A percentile compares a stretch with the other conserved stretches of the same genome.
phyloP scores from a whole-genome alignment of 2,888 invertebrate genomes.

The Tachina lurida region DNA sequence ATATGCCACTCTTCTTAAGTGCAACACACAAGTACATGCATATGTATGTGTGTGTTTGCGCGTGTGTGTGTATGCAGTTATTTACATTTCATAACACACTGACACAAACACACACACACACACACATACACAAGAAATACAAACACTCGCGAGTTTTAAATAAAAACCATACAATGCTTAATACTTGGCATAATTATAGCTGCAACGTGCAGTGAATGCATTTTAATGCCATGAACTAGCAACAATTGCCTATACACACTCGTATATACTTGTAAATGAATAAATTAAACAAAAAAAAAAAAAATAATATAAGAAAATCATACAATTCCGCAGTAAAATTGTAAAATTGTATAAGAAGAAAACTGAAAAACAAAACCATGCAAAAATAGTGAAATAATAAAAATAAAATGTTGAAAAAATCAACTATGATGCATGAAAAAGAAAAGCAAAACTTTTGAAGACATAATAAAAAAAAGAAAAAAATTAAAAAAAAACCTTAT shows the following conservation, averaged over 20 bases:
- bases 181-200: constrained; percentile 72
- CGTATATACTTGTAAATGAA: too few relatives aligned
- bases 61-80: neutral
- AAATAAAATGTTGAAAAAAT: constrained; percentile 40
- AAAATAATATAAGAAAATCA: constrained; percentile 19
- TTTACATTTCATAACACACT: constrained; percentile 40
- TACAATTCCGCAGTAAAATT: constrained; percentile 69
- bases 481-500: constrained; percentile 54
- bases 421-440: constrained; percentile 6
- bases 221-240: constrained; percentile 63
- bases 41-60: neutral
- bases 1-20: constrained; percentile 41
- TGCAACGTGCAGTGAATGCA: constrained; percentile 71
- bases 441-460: constrained; percentile 46
- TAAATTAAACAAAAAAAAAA: neutral
- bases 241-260: constrained; percentile 36
- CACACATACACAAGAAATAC: neutral
- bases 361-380: constrained; percentile 27
- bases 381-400: constrained; percentile 47
- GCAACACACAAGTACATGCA: constrained; percentile 28
- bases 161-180: constrained; percentile 61
- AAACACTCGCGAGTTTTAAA: constrained; percentile 13
- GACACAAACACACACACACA: constrained; percentile 11
- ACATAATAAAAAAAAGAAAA: constrained; percentile 20
- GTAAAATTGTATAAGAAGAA: constrained; percentile 65